Evolutionary conservation across 2,888 invertebrate species (phyloP).

Genomic region (Boloria euphrosyne): DNA sequence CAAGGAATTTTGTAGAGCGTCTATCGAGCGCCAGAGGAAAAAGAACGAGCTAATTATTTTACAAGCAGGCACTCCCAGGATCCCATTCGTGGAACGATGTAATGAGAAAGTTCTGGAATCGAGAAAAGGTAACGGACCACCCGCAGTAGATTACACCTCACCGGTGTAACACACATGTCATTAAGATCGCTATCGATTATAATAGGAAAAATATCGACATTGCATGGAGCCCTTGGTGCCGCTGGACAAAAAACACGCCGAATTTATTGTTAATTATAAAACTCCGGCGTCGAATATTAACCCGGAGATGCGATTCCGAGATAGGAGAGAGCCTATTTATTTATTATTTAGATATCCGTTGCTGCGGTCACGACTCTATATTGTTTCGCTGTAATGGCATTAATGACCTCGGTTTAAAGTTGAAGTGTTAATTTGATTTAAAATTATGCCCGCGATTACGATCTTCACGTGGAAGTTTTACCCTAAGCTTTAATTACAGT

Average conservation of each 20-base stretch:
- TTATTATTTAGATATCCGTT: conserved; percentile 81
- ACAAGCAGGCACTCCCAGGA: conserved; percentile 49
- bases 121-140: conserved; percentile 50
- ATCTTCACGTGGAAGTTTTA: conserved; percentile 77
- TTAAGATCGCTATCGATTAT: conserved; percentile 74
- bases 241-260: conserved; percentile 75
- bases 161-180: conserved; percentile 53
- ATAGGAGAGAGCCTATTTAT: conserved; percentile 77
- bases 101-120: conserved; percentile 23
- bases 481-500: conserved; percentile 76
- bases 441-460: conserved; percentile 78
- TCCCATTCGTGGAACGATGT: conserved; percentile 37
- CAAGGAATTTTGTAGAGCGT: conserved; percentile 55
- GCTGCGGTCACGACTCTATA: conserved; percentile 78
- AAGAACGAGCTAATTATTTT: conserved; percentile 66
- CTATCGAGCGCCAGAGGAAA: conserved; percentile 50
- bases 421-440: conserved; percentile 83
- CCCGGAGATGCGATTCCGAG: conserved; percentile 72
- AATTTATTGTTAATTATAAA: conserved; percentile 83
- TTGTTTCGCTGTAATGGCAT: conserved; percentile 79
- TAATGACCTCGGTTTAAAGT: conserved; percentile 81
- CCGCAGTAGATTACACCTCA: conserved; percentile 31
- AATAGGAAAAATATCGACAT: conserved; percentile 71
- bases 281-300: conserved; percentile 77
- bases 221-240: conserved; percentile 57